phyloP scores from a whole-genome alignment of 2,888 invertebrate genomes.

The Lamellibrachia satsuma region DNA sequence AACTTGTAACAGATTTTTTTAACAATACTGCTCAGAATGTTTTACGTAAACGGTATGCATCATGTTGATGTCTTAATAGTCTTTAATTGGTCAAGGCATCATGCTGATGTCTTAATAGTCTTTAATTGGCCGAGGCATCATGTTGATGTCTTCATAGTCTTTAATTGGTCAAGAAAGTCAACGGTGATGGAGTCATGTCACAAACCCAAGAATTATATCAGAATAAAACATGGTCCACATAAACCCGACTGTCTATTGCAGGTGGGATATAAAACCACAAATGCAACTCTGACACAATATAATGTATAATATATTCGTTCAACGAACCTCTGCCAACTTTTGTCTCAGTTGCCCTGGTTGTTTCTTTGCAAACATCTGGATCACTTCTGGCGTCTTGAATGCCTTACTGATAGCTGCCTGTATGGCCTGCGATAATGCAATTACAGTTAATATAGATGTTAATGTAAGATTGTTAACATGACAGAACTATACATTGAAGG shows the following conservation, averaged over 20 bases:
- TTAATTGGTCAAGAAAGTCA: not conserved
- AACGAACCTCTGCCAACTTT: constrained; percentile 69
- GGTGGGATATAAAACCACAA: not conserved
- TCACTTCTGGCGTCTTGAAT: constrained; percentile 80
- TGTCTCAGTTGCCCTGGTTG: constrained; percentile 75
- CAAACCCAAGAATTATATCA: not conserved
- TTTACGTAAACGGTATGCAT: no score
- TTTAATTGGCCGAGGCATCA: not conserved
- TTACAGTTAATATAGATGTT: not conserved
- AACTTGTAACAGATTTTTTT: no score
- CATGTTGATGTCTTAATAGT: no score
- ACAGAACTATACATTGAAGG: constrained; percentile 17
- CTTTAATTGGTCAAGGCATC: no score
- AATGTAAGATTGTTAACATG: not conserved
- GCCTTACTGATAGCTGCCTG: constrained; percentile 79
- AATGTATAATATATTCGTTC: not conserved
- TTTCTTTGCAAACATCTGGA: constrained; percentile 77
- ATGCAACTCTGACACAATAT: not conserved
- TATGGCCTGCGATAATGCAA: constrained; percentile 71
- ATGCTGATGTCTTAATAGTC: not conserved
- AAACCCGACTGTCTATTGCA: not conserved
- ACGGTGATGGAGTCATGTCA: no score
- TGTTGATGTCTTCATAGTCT: not conserved
- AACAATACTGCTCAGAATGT: no score
- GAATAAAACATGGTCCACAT: not conserved